Evolutionary conservation across 1,140 invertebrate species (phyloP), one percentile per base, ranked within the genome.

Genomic region (Hyphantria cunea): DNA sequence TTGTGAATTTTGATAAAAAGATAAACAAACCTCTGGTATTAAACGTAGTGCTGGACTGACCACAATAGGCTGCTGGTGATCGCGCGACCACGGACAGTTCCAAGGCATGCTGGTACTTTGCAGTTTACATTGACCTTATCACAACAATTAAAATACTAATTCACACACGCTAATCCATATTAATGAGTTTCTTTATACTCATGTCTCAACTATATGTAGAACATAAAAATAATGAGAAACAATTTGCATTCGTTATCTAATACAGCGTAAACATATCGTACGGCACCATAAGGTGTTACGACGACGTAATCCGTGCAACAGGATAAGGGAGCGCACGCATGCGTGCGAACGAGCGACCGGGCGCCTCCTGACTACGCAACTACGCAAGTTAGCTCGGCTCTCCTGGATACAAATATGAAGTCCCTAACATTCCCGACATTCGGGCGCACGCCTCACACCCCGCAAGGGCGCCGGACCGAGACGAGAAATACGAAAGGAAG

Each of bases 11-110:
- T 45, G 6, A 13, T 12, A 12, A n/a, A 31, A 31, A 13, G 6
- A 49, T 42, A 64, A 70, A 80, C 76, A 64, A 80, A 81, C 81
- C 82, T 82, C 74, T 39, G 61, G 49, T 31, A 74, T 12, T 47
- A 68, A 51, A 34, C 77, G 70, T 11, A 80, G 64, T 32, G 79
- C 74, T 42, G 68, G 65, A 53, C 68, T 83, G 70, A 77, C 74
- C 64, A 66, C 76, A 25, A 66, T 53, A 50, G 81, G 73, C 12
- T 74, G 76, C 70, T 77, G 81, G 25, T 74, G 83, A 47, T 78
- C 80, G 25, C 77, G 82, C 32, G 85, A 86, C 87, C 87, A 90
- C 56, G 85, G 87, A 51, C 87, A 90, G 50, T 52, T 86, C 85
- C 87, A 90, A 60, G 85, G 84, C 87, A 88, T 88, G 49, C 63